Evolutionary conservation across 1,140 invertebrate species (phyloP).

Genomic region (Cardiocondyla obscurior): DNA sequence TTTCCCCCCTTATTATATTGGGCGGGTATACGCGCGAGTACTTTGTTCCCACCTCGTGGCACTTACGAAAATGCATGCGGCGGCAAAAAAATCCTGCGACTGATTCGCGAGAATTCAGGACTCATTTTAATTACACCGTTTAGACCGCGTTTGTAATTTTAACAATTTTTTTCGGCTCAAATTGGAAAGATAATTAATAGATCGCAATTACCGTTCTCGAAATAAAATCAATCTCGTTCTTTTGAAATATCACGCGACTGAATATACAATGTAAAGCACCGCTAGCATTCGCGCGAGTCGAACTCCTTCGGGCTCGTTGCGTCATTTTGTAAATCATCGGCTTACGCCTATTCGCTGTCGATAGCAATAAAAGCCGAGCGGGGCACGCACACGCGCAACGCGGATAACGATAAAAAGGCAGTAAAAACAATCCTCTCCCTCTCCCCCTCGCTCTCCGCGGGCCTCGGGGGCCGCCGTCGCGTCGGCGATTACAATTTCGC

Average conservation of each 20-base stretch:
- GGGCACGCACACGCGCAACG: not conserved
- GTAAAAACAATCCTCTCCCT: not conserved
- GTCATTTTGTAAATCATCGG: not conserved
- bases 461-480: not conserved
- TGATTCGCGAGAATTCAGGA: not conserved
- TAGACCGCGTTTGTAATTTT: not conserved
- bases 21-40: slow-evolving; percentile 1
- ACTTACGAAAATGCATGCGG: not conserved
- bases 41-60: slow-evolving; percentile 39
- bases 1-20: too few species aligned
- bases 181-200: too few species aligned
- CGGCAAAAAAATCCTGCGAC: not conserved
- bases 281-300: not conserved
- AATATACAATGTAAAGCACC: too few species aligned
- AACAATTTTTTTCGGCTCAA: not conserved
- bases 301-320: not conserved
- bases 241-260: not conserved
- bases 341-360: not conserved
- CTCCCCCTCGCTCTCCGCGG: not conserved
- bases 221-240: not conserved
- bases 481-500: slow-evolving; percentile 11
- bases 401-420: not conserved
- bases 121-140: not conserved
- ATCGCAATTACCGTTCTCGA: not conserved
- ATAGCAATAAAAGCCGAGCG: not conserved